Conservation (phyloP, 2,888 invertebrate species). For the Tenthredo livida region DNA sequence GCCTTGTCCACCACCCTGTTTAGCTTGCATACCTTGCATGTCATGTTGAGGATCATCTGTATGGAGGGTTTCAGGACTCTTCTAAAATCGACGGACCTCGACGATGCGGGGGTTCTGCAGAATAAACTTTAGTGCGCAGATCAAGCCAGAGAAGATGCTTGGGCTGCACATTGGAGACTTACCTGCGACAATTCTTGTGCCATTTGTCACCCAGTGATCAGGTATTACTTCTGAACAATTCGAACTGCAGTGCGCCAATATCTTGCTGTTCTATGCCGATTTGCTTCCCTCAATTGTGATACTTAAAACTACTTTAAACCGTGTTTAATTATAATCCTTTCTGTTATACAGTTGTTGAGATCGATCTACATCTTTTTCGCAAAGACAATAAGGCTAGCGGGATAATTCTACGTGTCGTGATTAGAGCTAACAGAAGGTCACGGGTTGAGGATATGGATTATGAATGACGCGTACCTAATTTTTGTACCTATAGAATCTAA, state of each 20-base stretch:
- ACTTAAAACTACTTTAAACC: too few relatives aligned
- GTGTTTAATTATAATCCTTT: background rate
- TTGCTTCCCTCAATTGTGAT: constrained; percentile 48
- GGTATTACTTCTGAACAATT: background rate
- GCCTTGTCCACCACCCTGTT: constrained; percentile 47
- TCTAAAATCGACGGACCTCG: constrained; percentile 71
- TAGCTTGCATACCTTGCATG: constrained; percentile 73
- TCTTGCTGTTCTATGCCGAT: constrained; percentile 49
- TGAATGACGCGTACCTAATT: background rate
- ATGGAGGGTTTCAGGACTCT: constrained; percentile 71
- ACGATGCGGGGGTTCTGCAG: constrained; percentile 67
- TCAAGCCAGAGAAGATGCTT: constrained; percentile 67
- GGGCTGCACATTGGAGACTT: constrained; percentile 70
- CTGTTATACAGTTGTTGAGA: background rate
- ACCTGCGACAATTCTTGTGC: constrained; percentile 58
- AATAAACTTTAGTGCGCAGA: constrained; percentile 69
- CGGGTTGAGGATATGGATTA: background rate
- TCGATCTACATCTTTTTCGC: background rate
- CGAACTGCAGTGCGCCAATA: background rate
- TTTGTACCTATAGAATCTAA: background rate
- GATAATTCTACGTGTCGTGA: background rate
- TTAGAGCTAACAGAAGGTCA: background rate
- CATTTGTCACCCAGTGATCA: background rate
- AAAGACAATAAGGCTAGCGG: background rate
- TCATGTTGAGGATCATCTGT: constrained; percentile 71